Evolutionary conservation across 2,888 invertebrate genomes (phyloP), one percentile per base, ranked within the genome.

Genomic region (Pammene aurita): DNA sequence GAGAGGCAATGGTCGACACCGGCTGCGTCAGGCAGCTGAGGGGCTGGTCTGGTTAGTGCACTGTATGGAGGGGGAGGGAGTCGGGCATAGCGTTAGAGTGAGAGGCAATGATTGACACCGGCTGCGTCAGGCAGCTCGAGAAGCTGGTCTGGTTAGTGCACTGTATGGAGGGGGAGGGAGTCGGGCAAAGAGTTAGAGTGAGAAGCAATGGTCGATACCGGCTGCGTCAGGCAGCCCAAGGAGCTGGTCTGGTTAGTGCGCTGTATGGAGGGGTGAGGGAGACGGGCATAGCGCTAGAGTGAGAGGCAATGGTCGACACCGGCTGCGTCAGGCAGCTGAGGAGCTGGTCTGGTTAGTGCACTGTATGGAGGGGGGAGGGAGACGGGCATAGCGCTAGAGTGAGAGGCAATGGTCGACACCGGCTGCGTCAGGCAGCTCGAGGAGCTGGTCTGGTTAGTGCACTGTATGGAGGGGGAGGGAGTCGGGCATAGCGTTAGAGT

Each of bases 21-120:
- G 95, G 95, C 46, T 95, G 94, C 66, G 93, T 94, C 67, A 94
- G 94, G 76, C 94, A 94, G 76, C 97, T 97, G 0, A 95, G 76
- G 96, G 97, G 85, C 91, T 98, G 55, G 95, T 96, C 75, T 98
- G 98, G 97, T 96, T n/a, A n/a, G n/a, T 80, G 87, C 91, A 2
- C 42, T 75, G 44, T 42, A 35, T 35, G 7, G 7, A 4, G 35
- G 7, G 35, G 7, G 35, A 35, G 35, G 4, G 35, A 35, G 35
- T 35, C 35, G 7, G 7, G 7, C 35, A 35, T 7, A 35, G 35
- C 7, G 35, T 4, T 35, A 35, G 35, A n/a, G n/a, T n/a, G n/a
- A n/a, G n/a, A n/a, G n/a, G n/a, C n/a, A n/a, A n/a, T n/a, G 86
- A 95, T 96, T 75, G 96, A 97, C 78, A 97, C 97, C 0, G 95